A percentile compares a stretch with the other conserved stretches of the same genome.
Evolutionary conservation across 2,113 vertebrate species (phyloP).

Genomic region (Hippocampus comes): DNA sequence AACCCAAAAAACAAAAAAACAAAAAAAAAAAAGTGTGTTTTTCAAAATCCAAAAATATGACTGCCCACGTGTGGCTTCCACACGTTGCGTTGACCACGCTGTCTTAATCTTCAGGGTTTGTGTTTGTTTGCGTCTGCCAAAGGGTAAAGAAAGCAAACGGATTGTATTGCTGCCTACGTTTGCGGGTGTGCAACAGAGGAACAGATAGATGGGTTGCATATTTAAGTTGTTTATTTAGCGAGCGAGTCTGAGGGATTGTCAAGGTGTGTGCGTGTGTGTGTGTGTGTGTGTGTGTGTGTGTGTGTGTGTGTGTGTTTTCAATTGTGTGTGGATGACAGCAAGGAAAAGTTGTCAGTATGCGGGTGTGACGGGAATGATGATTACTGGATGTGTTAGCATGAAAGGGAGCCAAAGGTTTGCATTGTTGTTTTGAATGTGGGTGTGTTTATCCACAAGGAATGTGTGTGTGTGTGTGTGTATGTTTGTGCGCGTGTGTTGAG

Average conservation of each 20-base stretch:
- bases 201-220: conserved; percentile 8
- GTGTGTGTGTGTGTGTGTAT: background rate
- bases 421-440: conserved; percentile 24
- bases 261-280: background rate
- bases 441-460: conserved; percentile 21
- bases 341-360: conserved; percentile 7
- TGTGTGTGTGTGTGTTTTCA: conserved; percentile 24
- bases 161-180: background rate
- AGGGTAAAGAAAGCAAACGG: too few relatives aligned
- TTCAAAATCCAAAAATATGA: background rate
- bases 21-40: too few relatives aligned
- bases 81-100: background rate
- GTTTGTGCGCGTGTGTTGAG: background rate
- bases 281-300: background rate
- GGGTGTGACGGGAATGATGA: conserved; percentile 31
- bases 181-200: conserved; percentile 8
- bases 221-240: conserved; percentile 5
- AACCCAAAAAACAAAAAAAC: too few relatives aligned
- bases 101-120: background rate
- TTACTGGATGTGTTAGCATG: conserved; percentile 32
- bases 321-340: conserved; percentile 26
- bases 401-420: conserved; percentile 4
- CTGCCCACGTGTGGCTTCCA: background rate
- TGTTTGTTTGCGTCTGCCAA: background rate
- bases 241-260: background rate